Conservation (phyloP, 2,888 invertebrate species). For the Caenorhabditis sinica region DNA sequence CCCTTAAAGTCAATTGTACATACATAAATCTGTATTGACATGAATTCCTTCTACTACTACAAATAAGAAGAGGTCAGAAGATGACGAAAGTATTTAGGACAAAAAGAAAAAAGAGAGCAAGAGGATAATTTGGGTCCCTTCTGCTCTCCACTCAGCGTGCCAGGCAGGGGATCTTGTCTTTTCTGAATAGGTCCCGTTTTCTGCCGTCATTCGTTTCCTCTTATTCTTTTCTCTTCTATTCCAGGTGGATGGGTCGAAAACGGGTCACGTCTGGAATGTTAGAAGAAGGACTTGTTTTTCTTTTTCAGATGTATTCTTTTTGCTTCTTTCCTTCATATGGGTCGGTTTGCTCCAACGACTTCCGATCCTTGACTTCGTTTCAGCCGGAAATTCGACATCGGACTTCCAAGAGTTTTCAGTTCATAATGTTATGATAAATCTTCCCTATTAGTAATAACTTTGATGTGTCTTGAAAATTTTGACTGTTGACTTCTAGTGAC, state of each 20-base stretch:
- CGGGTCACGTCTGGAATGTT: conserved; percentile 33
- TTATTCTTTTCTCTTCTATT: conserved; percentile 35
- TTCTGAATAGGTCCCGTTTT: conserved; percentile 27
- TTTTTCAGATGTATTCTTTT: conserved; percentile 21
- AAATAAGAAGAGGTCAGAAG: conserved; percentile 18
- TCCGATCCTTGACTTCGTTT: conserved; percentile 18
- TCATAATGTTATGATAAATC: background rate
- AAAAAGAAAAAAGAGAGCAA: conserved; percentile 28
- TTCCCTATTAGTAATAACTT: background rate
- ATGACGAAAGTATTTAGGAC: conserved; percentile 38
- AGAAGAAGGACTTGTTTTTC: conserved; percentile 10
- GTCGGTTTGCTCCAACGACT: conserved; percentile 23
- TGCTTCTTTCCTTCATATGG: conserved; percentile 27
- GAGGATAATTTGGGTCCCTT: conserved; percentile 46
- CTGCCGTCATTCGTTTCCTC: conserved; percentile 38
- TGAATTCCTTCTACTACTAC: background rate
- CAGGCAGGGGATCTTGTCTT: conserved; percentile 45
- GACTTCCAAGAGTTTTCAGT: background rate
- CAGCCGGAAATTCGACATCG: conserved; percentile 13
- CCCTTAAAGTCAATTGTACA: conserved; percentile 13
- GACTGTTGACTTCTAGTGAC: no score
- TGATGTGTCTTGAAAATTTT: no score
- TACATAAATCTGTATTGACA: conserved; percentile 26
- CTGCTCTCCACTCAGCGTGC: conserved; percentile 25
- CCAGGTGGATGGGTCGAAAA: conserved; percentile 57